Percentiles rank a stretch among this genome's conserved stretches.
These are phyloP conservation scores for Garrulus glandarius DNA, from an alignment of 2,797 vertebrate species.

Conservation along the genomic window DNA sequence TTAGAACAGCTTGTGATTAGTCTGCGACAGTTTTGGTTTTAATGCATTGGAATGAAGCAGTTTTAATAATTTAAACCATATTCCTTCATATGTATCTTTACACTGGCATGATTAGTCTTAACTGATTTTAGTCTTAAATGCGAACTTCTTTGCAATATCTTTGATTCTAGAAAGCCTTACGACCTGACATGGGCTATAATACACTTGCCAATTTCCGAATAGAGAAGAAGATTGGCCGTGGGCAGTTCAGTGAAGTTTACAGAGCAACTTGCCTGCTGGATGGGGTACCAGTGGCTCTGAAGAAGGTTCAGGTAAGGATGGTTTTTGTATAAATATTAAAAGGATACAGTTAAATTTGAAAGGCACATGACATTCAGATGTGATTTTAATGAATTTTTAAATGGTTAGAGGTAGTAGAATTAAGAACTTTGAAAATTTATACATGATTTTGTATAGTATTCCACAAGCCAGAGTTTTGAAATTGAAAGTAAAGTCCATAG, in stretches of 20 bases:
- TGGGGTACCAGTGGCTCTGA: slow-evolving; percentile 91
- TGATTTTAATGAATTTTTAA: not conserved
- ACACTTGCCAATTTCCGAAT: slow-evolving; percentile 93
- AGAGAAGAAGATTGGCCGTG: slow-evolving; percentile 95
- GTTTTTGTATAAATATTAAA: not conserved
- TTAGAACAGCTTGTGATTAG: not conserved
- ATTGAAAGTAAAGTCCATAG: not conserved
- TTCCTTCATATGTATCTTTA: not conserved
- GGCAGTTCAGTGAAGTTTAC: slow-evolving; percentile 97
- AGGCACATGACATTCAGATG: not conserved
- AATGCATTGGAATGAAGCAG: not conserved
- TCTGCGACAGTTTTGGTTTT: not conserved
- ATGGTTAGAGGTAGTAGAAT: not conserved
- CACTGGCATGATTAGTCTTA: not conserved
- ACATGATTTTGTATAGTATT: not conserved
- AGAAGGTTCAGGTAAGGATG: slow-evolving; percentile 94
- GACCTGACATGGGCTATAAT: slow-evolving; percentile 93
- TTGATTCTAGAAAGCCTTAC: slow-evolving; percentile 85
- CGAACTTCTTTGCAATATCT: not conserved
- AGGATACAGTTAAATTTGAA: not conserved
- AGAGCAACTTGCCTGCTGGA: slow-evolving; percentile 90
- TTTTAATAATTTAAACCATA: not conserved
- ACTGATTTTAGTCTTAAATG: not conserved
- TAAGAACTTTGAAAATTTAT: not conserved
- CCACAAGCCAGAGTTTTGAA: not conserved